Conservation (phyloP, 53 echinoderm and acorn worm genomes). For the Henricia sp. region DNA sequence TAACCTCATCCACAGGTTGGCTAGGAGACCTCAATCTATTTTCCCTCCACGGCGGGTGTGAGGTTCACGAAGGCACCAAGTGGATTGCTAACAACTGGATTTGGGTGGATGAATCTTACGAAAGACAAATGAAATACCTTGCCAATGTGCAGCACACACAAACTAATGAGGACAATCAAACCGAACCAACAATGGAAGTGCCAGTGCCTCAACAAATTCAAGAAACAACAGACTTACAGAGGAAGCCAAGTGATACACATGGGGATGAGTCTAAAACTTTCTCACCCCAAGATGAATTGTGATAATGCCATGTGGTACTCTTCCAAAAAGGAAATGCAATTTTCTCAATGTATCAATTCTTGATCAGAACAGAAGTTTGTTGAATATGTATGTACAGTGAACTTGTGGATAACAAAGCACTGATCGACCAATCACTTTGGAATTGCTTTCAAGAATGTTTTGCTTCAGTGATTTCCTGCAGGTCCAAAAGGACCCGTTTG, state of each 20-base stretch:
- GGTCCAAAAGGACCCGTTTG: too few species aligned
- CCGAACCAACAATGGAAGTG: background rate
- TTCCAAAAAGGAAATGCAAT: too few species aligned
- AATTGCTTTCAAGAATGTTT: too few species aligned
- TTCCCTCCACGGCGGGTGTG: slow-evolving; percentile 88
- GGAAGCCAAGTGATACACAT: background rate
- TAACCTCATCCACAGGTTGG: slow-evolving; percentile 61
- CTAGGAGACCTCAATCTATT: slow-evolving; percentile 68
- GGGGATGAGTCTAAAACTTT: too few species aligned
- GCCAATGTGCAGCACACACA: background rate
- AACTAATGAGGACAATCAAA: background rate
- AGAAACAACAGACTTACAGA: background rate
- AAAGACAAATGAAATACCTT: slow-evolving; percentile 31
- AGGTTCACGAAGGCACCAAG: slow-evolving; percentile 79
- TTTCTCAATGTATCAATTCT: too few species aligned
- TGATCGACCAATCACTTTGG: too few species aligned
- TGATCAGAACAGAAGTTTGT: too few species aligned
- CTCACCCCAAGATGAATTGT: too few species aligned
- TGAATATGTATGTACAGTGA: too few species aligned
- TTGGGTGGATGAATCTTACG: slow-evolving; percentile 67
- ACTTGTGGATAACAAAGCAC: too few species aligned
- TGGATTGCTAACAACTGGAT: slow-evolving; percentile 97
- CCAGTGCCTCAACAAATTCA: background rate
- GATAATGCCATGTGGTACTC: too few species aligned
- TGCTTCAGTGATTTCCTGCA: too few species aligned